Conservation (phyloP, 1,140 invertebrate genomes). For the Plectus sambesii region DNA sequence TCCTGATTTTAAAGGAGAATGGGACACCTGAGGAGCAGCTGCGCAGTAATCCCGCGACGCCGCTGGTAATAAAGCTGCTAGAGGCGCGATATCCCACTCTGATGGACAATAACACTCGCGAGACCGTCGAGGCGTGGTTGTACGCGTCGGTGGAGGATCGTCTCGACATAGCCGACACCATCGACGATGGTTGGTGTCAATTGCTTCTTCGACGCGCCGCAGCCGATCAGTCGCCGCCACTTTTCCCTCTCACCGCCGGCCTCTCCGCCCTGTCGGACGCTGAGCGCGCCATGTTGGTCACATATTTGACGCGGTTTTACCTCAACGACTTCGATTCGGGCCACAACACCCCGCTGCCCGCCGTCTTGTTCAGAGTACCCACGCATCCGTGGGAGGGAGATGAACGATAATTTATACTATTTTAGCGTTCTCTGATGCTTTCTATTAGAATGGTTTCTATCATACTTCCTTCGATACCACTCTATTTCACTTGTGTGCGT, state of each 20-base stretch:
- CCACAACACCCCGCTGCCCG: conserved; percentile 57
- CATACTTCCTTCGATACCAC: no score
- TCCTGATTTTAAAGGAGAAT: conserved; percentile 18
- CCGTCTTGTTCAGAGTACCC: conserved; percentile 58
- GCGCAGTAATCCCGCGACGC: conserved; percentile 16
- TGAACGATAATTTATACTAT: no score
- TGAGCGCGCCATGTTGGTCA: conserved; percentile 35
- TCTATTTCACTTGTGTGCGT: no score
- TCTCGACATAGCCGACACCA: no score
- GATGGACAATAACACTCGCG: conserved; percentile 4
- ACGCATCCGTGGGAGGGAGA: conserved; percentile 54
- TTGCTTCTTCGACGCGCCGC: conserved; percentile 1
- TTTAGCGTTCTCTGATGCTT: no score
- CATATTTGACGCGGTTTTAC: conserved; percentile 30
- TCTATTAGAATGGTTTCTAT: no score
- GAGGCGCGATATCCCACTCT: conserved; percentile 17
- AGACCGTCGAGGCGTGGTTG: neutral
- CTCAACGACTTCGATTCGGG: conserved; percentile 52
- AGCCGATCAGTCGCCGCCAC: conserved; percentile 26
- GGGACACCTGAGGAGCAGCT: conserved; percentile 8
- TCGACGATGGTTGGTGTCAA: no score
- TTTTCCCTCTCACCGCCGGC: no score
- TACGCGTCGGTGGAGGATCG: neutral
- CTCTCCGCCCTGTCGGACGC: no score
- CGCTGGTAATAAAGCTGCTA: conserved; percentile 22